Evolutionary conservation across 2,113 vertebrate genomes (phyloP).

Genomic region (Ramphastos sulfuratus): DNA sequence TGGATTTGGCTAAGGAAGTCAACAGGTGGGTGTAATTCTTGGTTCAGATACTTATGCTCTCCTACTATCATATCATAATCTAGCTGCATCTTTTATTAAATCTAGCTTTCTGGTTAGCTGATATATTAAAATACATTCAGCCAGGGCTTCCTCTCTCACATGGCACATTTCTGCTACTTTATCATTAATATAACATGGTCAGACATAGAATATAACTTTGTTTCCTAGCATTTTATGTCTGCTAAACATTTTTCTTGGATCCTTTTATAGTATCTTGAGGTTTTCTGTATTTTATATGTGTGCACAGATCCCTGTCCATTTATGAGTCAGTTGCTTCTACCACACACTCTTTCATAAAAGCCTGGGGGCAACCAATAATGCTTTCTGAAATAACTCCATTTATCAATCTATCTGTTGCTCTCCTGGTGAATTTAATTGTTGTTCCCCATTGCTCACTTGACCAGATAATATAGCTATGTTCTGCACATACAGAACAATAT

Average conservation of each 20-base stretch:
- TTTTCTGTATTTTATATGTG: conserved; percentile 22
- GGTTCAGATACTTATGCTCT: conserved; percentile 16
- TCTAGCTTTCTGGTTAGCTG: background rate
- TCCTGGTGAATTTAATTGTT: conserved; percentile 67
- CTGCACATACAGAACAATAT: conserved; percentile 31
- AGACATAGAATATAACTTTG: background rate
- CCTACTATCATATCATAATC: background rate
- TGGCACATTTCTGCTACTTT: background rate
- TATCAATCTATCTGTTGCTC: conserved; percentile 66
- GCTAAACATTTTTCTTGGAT: conserved; percentile 41
- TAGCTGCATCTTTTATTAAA: conserved; percentile 39
- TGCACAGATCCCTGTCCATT: conserved; percentile 19
- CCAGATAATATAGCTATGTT: conserved; percentile 58
- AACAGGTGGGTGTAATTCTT: conserved; percentile 27
- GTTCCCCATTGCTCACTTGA: conserved; percentile 50
- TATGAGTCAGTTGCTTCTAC: conserved; percentile 44
- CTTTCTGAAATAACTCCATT: conserved; percentile 68
- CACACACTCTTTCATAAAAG: conserved; percentile 30
- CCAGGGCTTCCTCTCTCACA: background rate
- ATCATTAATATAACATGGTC: background rate
- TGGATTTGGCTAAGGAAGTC: conserved; percentile 9
- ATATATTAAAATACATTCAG: conserved; percentile 37
- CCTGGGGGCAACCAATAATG: conserved; percentile 63
- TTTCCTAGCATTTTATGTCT: background rate
- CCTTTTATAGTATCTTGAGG: conserved; percentile 41